Conservation (phyloP, 1,140 invertebrate genomes). For the Cyphomyrmex costatus region DNA sequence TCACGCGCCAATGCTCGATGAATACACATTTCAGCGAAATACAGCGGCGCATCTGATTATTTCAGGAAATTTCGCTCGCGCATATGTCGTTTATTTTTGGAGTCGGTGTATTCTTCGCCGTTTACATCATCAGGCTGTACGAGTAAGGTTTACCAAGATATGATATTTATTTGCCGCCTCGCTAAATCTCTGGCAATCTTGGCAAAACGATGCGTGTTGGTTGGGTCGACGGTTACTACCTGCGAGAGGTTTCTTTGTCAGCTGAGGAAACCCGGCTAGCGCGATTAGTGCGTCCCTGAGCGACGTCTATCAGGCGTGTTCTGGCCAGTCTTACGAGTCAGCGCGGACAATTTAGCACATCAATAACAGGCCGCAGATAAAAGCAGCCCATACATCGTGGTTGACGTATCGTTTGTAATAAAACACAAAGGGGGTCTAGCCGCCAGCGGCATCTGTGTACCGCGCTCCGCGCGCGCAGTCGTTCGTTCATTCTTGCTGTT, state of each 20-base stretch:
- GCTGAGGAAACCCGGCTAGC: conserved; percentile 40
- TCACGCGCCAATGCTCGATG: not conserved
- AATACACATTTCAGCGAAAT: not conserved
- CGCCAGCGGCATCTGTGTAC: conserved; percentile 83
- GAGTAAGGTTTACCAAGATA: conserved; percentile 21
- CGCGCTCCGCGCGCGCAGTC: conserved; percentile 81
- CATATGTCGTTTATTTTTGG: conserved; percentile 23
- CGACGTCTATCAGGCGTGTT: conserved; percentile 81
- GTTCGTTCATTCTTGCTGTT: conserved; percentile 83
- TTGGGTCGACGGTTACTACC: conserved; percentile 7
- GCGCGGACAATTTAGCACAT: conserved; percentile 86
- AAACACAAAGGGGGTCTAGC: conserved; percentile 85
- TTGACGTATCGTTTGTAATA: conserved; percentile 87
- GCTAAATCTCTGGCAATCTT: conserved; percentile 15
- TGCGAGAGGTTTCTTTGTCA: conserved; percentile 68
- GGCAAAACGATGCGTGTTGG: not conserved
- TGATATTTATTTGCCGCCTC: conserved; percentile 37
- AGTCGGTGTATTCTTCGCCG: not conserved
- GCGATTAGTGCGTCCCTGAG: conserved; percentile 74
- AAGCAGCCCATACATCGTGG: conserved; percentile 85
- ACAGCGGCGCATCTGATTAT: conserved; percentile 27
- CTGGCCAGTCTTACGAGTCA: conserved; percentile 84
- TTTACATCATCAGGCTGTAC: not conserved
- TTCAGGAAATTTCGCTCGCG: not conserved
- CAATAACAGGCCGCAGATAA: conserved; percentile 86